phyloP scores from a whole-genome alignment of 2,888 invertebrate species.

The Cerastis leucographa region DNA sequence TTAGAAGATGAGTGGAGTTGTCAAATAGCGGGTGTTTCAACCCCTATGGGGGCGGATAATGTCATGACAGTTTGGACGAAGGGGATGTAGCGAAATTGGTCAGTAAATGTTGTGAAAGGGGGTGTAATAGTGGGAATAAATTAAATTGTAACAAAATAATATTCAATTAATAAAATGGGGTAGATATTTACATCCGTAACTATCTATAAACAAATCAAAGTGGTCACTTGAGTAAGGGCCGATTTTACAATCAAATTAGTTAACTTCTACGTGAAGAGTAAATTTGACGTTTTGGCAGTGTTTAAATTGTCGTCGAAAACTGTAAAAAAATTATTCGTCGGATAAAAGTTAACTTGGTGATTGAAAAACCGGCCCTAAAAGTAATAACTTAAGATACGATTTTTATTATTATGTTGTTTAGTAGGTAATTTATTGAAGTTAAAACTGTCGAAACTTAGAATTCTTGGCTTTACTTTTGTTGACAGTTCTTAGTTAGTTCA shows the following conservation, averaged over 20 bases:
- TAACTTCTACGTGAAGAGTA: too few species aligned
- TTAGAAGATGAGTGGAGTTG: slow-evolving; percentile 36
- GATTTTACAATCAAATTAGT: too few species aligned
- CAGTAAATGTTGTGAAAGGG: slow-evolving; percentile 5
- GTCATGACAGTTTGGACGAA: slow-evolving; percentile 42
- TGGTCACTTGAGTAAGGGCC: background rate
- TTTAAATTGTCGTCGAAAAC: too few species aligned
- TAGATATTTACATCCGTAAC: background rate
- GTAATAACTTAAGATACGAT: too few species aligned
- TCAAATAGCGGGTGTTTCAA: slow-evolving; percentile 12
- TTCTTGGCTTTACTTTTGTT: background rate
- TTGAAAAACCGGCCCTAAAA: too few species aligned
- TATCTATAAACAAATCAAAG: background rate
- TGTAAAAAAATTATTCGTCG: too few species aligned
- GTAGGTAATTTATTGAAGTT: background rate
- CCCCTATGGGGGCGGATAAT: slow-evolving; percentile 30
- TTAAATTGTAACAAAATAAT: background rate
- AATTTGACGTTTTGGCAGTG: too few species aligned
- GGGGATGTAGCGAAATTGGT: slow-evolving; percentile 31
- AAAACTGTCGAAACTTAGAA: background rate
- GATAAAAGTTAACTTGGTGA: too few species aligned
- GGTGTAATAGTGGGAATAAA: background rate
- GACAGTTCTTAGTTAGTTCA: background rate
- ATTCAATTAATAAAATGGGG: background rate
- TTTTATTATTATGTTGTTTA: background rate